Evolutionary conservation across 2,888 invertebrate species (phyloP), one percentile per base, ranked within the genome.

Genomic region (Andrena praecox): DNA sequence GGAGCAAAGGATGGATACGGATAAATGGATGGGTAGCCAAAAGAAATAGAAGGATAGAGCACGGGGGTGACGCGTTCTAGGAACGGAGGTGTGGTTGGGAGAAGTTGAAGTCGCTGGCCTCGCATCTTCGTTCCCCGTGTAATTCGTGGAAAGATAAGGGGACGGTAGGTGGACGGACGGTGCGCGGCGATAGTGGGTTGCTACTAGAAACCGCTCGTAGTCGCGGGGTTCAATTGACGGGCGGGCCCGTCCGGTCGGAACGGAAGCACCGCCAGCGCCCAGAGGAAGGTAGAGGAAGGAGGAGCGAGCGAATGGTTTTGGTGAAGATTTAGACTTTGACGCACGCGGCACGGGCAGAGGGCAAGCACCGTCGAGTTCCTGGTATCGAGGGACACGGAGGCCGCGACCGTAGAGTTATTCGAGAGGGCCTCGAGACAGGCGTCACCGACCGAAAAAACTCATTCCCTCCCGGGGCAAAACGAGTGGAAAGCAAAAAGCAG

Each of bases 311-410:
- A 52, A 56, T 42, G 29, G 7, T 67, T 74, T 66, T 56, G 27
- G 74, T 35, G 62, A 31, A 42, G 50, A 35, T 64, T 59, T 24
- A 66, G 35, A 56, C 42, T 62, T 27, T 52, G 50, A 63, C 66
- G 54, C 48, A 64, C 69, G 62, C 50, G 33, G 54, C 48, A 70
- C 69, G 62, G 60, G 24, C 62, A 7, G 42, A 64, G 74, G 50
- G 48, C 59, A 29, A 87, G 85, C 86, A 87, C 87, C 89, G 84
- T 84, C 84, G 87, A 89, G 85, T 90, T 90, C 87, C 82, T 69
- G 88, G 88, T 90, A 90, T 77, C 85, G 81, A 78, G 79, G 64
- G 74, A 60, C 67, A 31, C 54, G 68, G 64, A 64, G 48, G 70
- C 52, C 73, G 67, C 64, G 66, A 81, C 31, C 56, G 59, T 54